Percentiles rank a stretch among this genome's conserved stretches.
Evolutionary conservation across 2,888 invertebrate species (phyloP).

Genomic region (Caenorhabditis auriculariae): DNA sequence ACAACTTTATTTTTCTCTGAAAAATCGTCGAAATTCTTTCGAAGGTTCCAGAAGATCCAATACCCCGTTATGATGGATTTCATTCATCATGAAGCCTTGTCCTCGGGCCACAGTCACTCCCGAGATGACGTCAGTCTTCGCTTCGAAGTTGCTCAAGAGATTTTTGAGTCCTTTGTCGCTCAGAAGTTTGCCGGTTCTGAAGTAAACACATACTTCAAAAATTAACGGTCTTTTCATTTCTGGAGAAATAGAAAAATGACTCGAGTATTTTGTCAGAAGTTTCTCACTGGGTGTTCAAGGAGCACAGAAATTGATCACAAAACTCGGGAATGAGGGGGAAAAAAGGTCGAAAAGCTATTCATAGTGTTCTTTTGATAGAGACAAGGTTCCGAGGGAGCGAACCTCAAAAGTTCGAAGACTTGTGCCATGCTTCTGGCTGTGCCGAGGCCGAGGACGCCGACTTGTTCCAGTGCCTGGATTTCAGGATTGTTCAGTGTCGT

Average conservation of each 20-base stretch:
- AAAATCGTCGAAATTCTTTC: constrained; percentile 5
- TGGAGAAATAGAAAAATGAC: too few relatives aligned
- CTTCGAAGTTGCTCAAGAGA: constrained; percentile 22
- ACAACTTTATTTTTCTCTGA: constrained; percentile 20
- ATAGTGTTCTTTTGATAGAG: too few relatives aligned
- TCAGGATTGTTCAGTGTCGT: constrained; percentile 56
- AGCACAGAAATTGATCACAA: too few relatives aligned
- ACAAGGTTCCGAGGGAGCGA: too few relatives aligned
- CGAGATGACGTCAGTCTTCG: constrained; percentile 22
- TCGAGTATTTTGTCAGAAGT: too few relatives aligned
- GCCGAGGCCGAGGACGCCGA: constrained; percentile 49
- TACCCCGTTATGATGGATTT: constrained; percentile 10
- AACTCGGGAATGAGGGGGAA: too few relatives aligned
- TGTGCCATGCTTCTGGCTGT: constrained; percentile 47
- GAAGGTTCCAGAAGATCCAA: neutral
- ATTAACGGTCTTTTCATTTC: too few relatives aligned
- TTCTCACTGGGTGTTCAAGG: too few relatives aligned
- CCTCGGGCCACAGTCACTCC: constrained; percentile 27
- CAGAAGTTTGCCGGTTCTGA: constrained; percentile 14
- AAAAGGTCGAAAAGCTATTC: too few relatives aligned
- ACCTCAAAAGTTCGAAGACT: constrained; percentile 34
- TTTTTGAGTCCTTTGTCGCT: constrained; percentile 3
- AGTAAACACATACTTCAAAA: too few relatives aligned
- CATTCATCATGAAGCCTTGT: constrained; percentile 27
- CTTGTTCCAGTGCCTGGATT: constrained; percentile 46